phyloP scores from a whole-genome alignment of 2,797 vertebrate species.

The Ataeniobius toweri region DNA sequence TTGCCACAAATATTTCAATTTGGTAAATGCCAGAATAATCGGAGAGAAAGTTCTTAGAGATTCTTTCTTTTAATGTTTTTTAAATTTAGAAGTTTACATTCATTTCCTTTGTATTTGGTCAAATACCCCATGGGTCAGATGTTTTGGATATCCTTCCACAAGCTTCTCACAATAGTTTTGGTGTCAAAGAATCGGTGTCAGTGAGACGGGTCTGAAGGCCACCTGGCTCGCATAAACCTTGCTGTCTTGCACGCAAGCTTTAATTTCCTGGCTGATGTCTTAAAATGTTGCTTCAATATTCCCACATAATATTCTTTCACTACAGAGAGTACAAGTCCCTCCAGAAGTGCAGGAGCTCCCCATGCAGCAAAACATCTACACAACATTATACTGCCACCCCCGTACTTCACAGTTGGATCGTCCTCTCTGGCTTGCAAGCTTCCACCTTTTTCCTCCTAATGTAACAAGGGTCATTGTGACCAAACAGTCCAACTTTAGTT shows the following conservation, averaged over 20 bases:
- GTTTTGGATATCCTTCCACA: neutral
- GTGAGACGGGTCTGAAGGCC: neutral
- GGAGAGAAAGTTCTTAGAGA: neutral
- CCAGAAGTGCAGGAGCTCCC: neutral
- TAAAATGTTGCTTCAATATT: neutral
- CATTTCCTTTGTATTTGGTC: neutral
- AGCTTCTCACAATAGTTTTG: neutral
- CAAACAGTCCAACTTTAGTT: neutral
- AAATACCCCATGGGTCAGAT: neutral
- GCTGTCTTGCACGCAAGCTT: neutral
- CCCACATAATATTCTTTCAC: neutral
- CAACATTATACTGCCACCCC: neutral
- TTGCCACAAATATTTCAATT: neutral
- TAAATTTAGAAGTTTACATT: neutral
- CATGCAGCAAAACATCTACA: neutral
- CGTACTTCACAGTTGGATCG: neutral
- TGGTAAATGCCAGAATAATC: neutral
- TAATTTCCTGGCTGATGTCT: neutral
- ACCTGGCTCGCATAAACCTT: neutral
- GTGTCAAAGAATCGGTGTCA: neutral
- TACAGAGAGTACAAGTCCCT: neutral
- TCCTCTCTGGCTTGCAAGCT: neutral
- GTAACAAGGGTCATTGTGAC: neutral
- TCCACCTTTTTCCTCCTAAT: neutral
- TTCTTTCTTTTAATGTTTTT: neutral